Base-by-base conservation (phyloP, 2,888 invertebrate species). In the Drosophila parthenogenetica region DNA sequence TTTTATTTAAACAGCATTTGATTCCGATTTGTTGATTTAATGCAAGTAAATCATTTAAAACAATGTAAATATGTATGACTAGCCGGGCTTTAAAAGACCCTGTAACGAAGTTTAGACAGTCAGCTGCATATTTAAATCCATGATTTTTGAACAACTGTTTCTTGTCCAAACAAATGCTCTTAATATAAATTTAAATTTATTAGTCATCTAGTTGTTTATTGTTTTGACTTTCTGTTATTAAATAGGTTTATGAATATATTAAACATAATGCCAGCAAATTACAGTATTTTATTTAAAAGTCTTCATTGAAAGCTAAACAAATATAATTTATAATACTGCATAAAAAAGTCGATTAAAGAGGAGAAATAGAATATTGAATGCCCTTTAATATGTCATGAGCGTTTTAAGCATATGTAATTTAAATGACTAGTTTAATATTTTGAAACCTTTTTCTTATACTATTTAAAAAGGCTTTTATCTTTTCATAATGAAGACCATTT, bases 41-140 rank as follows among this genome's bases (percentile, higher is more conserved):
- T 40, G 17, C 46, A 46, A 59, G 54, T 64, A 58, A 64, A 73
- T 61, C 59, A 60, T 42, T 11, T 10, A 43, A 50, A 3, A 48
- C 39, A 59, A 46, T 46, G 3, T 51, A n/a, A 50, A 39, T 16
- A 16, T 39, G 13, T 43, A 32, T 32, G 48, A 8, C 29, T 29
- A 29, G 29, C 29, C 1, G 22, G 22, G 22, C 22, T 35, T 25
- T 25, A 19, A 19, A 13, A 46, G 25, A 5, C n/a, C 5, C 11
- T n/a, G 35, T n/a, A 37, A 3, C 13, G 1, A 11, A 35, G 10
- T 35, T 35, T 13, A 11, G 2, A 3, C 35, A 35, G 13, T 35
- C 35, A 25, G 22, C 22, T 22, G 5, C 22, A 22, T 5, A 22
- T 22, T 22, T 22, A 22, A 1, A 3, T 22, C 1, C 22, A 22